Evolutionary conservation across 2,888 invertebrate species (phyloP).

Genomic region (Seira musarum): DNA sequence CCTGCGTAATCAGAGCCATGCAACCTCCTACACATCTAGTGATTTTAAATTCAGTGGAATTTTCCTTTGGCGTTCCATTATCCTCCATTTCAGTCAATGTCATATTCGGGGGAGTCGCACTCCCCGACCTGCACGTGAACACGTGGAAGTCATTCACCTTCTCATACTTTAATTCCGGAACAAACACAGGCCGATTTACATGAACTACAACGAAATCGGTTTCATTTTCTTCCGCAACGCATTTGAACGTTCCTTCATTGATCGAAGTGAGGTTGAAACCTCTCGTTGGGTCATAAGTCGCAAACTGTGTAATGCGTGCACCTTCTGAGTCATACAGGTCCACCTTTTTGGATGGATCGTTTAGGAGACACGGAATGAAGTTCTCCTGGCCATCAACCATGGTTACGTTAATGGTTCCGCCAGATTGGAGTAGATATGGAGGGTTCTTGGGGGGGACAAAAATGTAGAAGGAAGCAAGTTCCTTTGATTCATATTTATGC

Average conservation of each 20-base stretch:
- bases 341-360: slow-evolving; percentile 46
- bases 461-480: slow-evolving; percentile 53
- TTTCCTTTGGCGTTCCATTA: slow-evolving; percentile 49
- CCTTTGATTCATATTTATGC: slow-evolving; percentile 43
- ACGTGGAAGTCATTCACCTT: slow-evolving; percentile 60
- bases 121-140: slow-evolving; percentile 58
- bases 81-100: slow-evolving; percentile 46
- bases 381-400: slow-evolving; percentile 27
- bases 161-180: slow-evolving; percentile 58
- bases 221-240: slow-evolving; percentile 49
- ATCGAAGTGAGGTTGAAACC: slow-evolving; percentile 35
- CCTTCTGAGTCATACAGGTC: too few species aligned
- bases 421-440: slow-evolving; percentile 52
- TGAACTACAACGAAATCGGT: slow-evolving; percentile 47
- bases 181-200: slow-evolving; percentile 38
- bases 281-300: slow-evolving; percentile 59
- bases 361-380: slow-evolving; percentile 58
- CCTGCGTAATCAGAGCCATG: slow-evolving; percentile 53
- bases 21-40: slow-evolving; percentile 53
- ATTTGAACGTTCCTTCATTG: slow-evolving; percentile 53
- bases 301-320: too few species aligned
- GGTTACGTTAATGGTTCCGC: slow-evolving; percentile 48
- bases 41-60: slow-evolving; percentile 38
- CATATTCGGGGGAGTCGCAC: slow-evolving; percentile 38
- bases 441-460: slow-evolving; percentile 58